Percentiles rank a stretch among this genome's conserved stretches.
These are phyloP conservation scores for Mastacembelus armatus DNA, from an alignment of 2,797 vertebrate species.

Conservation along the genomic window DNA sequence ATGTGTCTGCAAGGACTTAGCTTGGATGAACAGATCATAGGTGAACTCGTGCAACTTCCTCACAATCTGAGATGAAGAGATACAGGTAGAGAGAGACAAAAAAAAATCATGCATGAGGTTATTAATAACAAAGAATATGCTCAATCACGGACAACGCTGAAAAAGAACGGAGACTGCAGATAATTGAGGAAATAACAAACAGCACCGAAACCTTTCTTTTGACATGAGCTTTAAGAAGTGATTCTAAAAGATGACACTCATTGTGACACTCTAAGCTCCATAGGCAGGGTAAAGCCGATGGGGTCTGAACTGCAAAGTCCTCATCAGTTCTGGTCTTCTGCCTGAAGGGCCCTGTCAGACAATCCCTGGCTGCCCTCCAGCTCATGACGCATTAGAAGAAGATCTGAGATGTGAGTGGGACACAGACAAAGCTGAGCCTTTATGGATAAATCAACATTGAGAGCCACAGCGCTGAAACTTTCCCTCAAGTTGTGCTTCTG, in stretches of 20 bases:
- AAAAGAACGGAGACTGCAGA: constrained; percentile 22
- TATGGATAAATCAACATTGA: constrained; percentile 55
- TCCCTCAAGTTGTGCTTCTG: constrained; percentile 7
- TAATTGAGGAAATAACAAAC: constrained; percentile 26
- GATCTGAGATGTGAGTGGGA: constrained; percentile 42
- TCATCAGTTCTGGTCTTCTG: constrained; percentile 49
- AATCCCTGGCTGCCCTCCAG: constrained; percentile 55
- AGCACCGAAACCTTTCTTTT: constrained; percentile 24
- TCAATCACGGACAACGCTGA: background rate
- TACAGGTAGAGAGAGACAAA: too few relatives aligned
- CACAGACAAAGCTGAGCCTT: constrained; percentile 53
- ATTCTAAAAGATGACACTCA: constrained; percentile 49
- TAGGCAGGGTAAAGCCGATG: constrained; percentile 31
- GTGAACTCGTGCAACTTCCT: constrained; percentile 96
- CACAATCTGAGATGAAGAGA: constrained; percentile 84
- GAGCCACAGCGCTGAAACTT: constrained; percentile 38
- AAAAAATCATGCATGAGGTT: background rate
- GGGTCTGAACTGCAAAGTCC: constrained; percentile 38
- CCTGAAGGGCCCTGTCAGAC: constrained; percentile 50
- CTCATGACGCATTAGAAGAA: constrained; percentile 48
- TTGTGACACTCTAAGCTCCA: constrained; percentile 42
- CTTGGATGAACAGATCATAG: constrained; percentile 92
- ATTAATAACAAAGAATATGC: background rate
- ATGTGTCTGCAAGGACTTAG: constrained; percentile 87
- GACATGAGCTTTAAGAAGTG: constrained; percentile 33